Conservation (phyloP, 2,797 vertebrate species). For the Garrulus glandarius region DNA sequence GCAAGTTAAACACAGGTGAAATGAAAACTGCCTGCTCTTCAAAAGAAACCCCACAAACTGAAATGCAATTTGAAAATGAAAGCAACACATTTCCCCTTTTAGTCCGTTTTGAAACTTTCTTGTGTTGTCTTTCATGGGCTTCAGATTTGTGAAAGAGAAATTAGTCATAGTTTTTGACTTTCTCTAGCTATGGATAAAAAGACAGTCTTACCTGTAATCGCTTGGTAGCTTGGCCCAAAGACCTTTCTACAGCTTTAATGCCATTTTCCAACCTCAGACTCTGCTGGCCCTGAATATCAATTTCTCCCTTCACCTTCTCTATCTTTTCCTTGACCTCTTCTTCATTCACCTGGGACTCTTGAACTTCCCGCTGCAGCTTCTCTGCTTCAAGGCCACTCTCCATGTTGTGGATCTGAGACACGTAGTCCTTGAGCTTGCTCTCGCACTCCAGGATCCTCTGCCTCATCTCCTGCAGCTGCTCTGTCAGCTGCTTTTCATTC, state of each 20-base stretch:
- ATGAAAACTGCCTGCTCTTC: neutral
- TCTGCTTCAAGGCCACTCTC: constrained; percentile 90
- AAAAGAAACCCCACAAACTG: neutral
- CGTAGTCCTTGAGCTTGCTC: constrained; percentile 84
- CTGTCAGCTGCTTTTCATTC: constrained; percentile 93
- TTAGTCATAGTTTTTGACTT: neutral
- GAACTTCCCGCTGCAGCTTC: constrained; percentile 85
- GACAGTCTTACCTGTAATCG: constrained; percentile 84
- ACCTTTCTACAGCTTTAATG: constrained; percentile 90
- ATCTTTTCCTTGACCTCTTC: constrained; percentile 90
- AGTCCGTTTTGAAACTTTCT: neutral
- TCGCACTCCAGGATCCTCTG: constrained; percentile 86
- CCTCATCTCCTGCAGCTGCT: constrained; percentile 88
- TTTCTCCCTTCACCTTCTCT: constrained; percentile 86
- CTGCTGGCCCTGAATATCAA: constrained; percentile 91
- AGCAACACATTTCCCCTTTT: neutral
- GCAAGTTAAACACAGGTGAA: neutral
- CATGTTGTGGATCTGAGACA: constrained; percentile 82
- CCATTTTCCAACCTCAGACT: constrained; percentile 91
- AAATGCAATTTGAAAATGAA: neutral
- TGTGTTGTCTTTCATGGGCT: rapidly evolving
- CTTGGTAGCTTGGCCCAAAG: constrained; percentile 88
- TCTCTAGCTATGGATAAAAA: neutral
- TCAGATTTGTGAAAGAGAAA: neutral
- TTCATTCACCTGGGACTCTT: constrained; percentile 89